A percentile compares a stretch with the other conserved stretches of the same genome.
Conservation (phyloP, 2,888 invertebrate species). For the Agrilus mali region DNA sequence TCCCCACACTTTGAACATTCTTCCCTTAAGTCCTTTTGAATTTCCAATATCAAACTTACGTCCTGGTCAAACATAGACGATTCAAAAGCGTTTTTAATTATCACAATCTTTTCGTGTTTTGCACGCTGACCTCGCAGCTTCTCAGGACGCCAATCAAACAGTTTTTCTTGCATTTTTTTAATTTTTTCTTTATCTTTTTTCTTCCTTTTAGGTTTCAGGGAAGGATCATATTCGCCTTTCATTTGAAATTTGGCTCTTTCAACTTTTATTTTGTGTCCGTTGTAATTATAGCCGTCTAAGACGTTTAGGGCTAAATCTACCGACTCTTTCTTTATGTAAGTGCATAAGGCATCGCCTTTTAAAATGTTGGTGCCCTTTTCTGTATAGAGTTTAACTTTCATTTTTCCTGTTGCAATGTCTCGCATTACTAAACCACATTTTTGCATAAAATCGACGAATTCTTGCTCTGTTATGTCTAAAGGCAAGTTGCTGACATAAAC, state of each 20-base stretch:
- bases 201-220: conserved; percentile 79
- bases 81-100: conserved; percentile 87
- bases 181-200: conserved; percentile 83
- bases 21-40: conserved; percentile 79
- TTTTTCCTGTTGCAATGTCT: conserved; percentile 65
- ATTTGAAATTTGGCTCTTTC: conserved; percentile 89
- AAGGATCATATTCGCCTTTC: conserved; percentile 90
- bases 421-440: conserved; percentile 93
- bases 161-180: conserved; percentile 82
- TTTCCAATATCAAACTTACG: conserved; percentile 77
- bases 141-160: conserved; percentile 96
- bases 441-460: conserved; percentile 83
- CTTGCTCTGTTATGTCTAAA: conserved; percentile 73
- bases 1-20: conserved; percentile 86
- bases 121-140: conserved; percentile 73
- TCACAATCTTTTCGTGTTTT: conserved; percentile 82
- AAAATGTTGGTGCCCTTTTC: conserved; percentile 63
- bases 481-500: conserved; percentile 94
- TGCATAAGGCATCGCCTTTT: conserved; percentile 95
- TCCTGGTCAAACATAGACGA: conserved; percentile 82
- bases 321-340: conserved; percentile 91
- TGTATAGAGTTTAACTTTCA: conserved; percentile 85
- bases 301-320: conserved; percentile 85
- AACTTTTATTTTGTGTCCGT: conserved; percentile 72
- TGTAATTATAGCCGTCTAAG: conserved; percentile 73